These are phyloP conservation scores for Notocelia uddmanniana DNA, from an alignment of 2,888 invertebrate species.

Conservation along the genomic window DNA sequence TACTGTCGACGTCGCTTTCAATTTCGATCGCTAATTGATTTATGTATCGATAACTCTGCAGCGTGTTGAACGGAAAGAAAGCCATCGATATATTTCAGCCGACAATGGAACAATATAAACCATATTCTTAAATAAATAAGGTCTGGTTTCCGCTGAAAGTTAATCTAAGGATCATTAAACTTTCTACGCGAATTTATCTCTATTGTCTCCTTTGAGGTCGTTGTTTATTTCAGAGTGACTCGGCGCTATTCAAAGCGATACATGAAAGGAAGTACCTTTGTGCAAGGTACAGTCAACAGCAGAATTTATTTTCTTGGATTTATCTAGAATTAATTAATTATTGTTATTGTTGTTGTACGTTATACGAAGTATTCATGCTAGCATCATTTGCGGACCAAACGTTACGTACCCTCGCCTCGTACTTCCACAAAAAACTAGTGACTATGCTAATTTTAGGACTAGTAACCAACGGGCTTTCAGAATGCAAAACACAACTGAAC, in stretches of 20 bases:
- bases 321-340: too few relatives aligned
- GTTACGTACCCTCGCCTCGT: too few relatives aligned
- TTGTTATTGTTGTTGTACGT: too few relatives aligned
- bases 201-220: constrained; percentile 45
- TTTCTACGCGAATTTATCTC: constrained; percentile 57
- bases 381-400: too few relatives aligned
- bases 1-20: constrained; percentile 66
- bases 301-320: background rate
- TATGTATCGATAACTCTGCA: constrained; percentile 65
- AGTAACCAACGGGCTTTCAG: too few relatives aligned
- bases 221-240: constrained; percentile 42
- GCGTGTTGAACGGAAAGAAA: constrained; percentile 63
- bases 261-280: constrained; percentile 11
- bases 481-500: too few relatives aligned
- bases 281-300: background rate
- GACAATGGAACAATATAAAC: constrained; percentile 21
- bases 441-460: too few relatives aligned
- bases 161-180: constrained; percentile 55
- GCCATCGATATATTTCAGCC: constrained; percentile 48
- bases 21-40: constrained; percentile 77
- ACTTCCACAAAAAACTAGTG: too few relatives aligned
- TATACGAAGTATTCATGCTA: too few relatives aligned
- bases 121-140: constrained; percentile 29
- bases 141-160: constrained; percentile 40
- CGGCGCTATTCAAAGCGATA: constrained; percentile 20